These are phyloP conservation scores for Parnassius orleans DNA, from an alignment of 2,888 invertebrate genomes.

Conservation along the genomic window DNA sequence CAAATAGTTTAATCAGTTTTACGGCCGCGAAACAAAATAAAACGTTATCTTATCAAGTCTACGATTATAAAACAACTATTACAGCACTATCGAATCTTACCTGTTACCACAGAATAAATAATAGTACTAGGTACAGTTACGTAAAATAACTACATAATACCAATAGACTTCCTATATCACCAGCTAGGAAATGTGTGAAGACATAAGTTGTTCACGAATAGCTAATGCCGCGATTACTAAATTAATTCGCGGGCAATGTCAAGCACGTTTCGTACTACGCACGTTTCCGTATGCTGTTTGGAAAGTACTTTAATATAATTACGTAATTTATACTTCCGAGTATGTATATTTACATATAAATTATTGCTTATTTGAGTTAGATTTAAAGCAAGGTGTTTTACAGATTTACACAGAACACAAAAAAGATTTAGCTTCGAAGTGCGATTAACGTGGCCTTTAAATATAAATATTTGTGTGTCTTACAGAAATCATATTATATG, in stretches of 20 bases:
- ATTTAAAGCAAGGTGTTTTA: conserved; percentile 12
- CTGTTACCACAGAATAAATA: no score
- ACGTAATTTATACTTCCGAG: conserved; percentile 7
- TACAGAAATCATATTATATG: no score
- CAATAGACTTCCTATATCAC: conserved; percentile 17
- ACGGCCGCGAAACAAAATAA: background rate
- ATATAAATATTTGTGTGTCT: no score
- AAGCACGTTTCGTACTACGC: conserved; percentile 26
- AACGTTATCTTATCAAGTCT: background rate
- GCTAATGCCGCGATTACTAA: conserved; percentile 28
- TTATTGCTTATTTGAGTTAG: conserved; percentile 28
- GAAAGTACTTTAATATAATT: background rate
- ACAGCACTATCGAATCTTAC: background rate
- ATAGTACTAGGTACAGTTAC: background rate
- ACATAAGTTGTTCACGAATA: conserved; percentile 12
- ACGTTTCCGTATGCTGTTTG: conserved; percentile 20
- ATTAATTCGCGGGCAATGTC: conserved; percentile 31
- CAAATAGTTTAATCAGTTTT: background rate
- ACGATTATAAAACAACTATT: background rate
- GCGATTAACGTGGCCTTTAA: no score
- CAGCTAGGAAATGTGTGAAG: conserved; percentile 5
- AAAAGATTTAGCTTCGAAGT: no score
- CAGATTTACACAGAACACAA: no score
- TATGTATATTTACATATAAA: conserved; percentile 24
- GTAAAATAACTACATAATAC: conserved; percentile 16